Base-by-base conservation (phyloP, 2,888 invertebrate genomes). In the Nasonovia ribisnigri region DNA sequence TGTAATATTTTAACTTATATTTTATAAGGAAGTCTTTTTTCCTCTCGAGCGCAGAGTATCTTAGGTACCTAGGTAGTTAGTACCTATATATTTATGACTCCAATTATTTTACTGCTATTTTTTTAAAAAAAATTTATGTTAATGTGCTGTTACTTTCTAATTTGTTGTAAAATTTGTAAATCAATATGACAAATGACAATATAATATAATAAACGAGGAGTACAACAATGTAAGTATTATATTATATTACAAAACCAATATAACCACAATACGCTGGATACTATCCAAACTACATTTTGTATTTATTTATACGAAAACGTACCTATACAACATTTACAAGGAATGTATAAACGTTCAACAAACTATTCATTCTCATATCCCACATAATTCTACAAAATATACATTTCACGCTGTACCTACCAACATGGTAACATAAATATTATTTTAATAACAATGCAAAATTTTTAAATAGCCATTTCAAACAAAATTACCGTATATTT, bases 241-340 rank as follows among this genome's bases (percentile, higher is more conserved):
- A 77, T 48, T 48, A 90, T 90, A 84, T 91, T 51, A 54, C 51
- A 86, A 57, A 91, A 91, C 57, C 84, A n/a, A 91, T 57, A 86
- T 43, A 84, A 57, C n/a, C 46, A 54, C 57, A 26, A 84, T n/a
- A 16, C 11, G 20, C 46, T 86, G 57, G 46, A 57, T 57, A 84
- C 36, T n/a, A 57, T 86, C 57, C 86, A 91, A 84, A 91, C 86
- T 60, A 43, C 29, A 60, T 57, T 86, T 86, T 46, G 36, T 91
- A 86, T 57, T 86, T 86, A 60, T 86, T 86, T 60, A 86, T 60
- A 86, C 84, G 29, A 86, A 57, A 84, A 20, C 0, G 13, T 57
- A 57, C 26, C 10, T 48, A n/a, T 90, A 84, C 24, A 20, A 54
- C 54, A 77, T 90, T 60, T 88, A 36, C 24, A 88, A 54, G 5